Evolutionary conservation across 2,113 vertebrate genomes (phyloP), one percentile per base, ranked within the genome.

Genomic region (Ramphastos sulfuratus): DNA sequence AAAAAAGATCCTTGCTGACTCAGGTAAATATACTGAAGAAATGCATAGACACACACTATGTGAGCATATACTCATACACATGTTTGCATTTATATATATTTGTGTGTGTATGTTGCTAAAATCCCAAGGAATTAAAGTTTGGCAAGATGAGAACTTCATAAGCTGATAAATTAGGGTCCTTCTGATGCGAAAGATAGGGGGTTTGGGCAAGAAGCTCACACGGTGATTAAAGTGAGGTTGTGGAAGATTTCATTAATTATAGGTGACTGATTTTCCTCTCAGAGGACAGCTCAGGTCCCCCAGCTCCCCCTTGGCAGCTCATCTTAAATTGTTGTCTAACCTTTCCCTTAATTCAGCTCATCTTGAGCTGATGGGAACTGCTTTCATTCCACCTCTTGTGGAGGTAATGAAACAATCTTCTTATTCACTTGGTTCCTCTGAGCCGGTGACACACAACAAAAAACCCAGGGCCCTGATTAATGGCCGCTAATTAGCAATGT

Each of bases 401-500:
- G 98, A 98, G 98, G 98, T 98, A 97, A 97, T 97, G 98, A 98
- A 98, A 98, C 98, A 98, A 98, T 98, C 98, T 98, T 98, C 98
- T 98, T 98, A 98, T 98, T 99, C 98, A 98, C 96, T 97, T 95
- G 96, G 96, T 96, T 97, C 96, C 97, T 97, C 96, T 93, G 97
- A 98, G 98, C 97, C 97, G 94, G 98, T 98, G 97, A 98, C 97
- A 97, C 92, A 97, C 97, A 97, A 97, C 98, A 98, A 98, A 98
- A 97, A 98, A 98, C 95, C 97, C 87, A 98, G 97, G 94, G 97
- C 98, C 98, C 99, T 99, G 99, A 99, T 99, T 99, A 99, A 99
- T 99, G 98, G 98, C 97, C 96, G 97, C 98, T 99, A 99, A 99
- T 99, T 99, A 99, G 99, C 99, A 99, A 99, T 99, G 99, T 99